These are phyloP conservation scores for Puma concolor DNA, from an alignment of 2,113 vertebrate genomes.

Conservation along the genomic window DNA sequence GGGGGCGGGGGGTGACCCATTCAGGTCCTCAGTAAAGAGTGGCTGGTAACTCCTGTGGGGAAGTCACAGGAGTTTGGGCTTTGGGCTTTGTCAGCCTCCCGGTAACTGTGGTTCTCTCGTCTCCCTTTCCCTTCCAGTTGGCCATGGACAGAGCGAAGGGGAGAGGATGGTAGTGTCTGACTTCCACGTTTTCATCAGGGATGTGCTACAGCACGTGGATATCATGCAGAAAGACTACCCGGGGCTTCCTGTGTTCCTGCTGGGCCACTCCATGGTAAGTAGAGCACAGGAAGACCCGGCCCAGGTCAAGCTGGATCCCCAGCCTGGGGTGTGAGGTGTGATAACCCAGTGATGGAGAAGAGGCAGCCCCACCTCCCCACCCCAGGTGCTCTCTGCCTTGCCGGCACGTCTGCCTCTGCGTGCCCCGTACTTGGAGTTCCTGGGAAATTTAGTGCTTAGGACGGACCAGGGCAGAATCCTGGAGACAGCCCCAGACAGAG, in stretches of 20 bases:
- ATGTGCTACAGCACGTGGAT: conserved; percentile 95
- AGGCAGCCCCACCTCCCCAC: background rate
- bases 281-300: background rate
- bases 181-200: conserved; percentile 95
- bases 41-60: fast-evolving
- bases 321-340: background rate
- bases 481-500: background rate
- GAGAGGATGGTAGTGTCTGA: conserved; percentile 95
- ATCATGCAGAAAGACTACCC: conserved; percentile 91
- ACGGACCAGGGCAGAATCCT: background rate
- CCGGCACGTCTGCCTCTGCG: background rate
- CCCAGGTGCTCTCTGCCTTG: background rate
- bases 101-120: background rate
- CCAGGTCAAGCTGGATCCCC: background rate
- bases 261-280: conserved; percentile 98
- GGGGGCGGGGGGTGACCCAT: fast-evolving
- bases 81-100: fast-evolving
- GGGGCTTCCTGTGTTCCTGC: conserved; percentile 91
- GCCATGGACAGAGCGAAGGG: conserved; percentile 97
- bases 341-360: background rate
- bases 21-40: background rate
- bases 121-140: conserved; percentile 86
- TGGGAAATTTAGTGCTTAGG: background rate
- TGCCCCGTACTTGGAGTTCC: background rate
- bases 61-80: too few relatives aligned